Base-by-base conservation (phyloP, 2,888 invertebrate species). In the Pachydiplax longipennis region DNA sequence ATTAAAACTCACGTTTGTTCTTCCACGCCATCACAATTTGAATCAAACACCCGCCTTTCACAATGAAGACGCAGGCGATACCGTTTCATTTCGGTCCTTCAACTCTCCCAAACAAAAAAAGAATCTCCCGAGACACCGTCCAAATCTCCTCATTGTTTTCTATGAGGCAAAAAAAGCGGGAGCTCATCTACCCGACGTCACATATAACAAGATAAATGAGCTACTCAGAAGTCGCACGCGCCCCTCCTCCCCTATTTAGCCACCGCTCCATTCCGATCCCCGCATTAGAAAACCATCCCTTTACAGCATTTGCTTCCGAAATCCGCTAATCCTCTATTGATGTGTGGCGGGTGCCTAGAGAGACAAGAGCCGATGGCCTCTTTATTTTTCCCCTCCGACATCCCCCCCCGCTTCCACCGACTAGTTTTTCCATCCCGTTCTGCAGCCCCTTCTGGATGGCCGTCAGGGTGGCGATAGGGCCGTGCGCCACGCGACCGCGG, bases 281-380 rank as follows among this genome's bases (percentile, higher is more conserved):
- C 58, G 22, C 37, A 4, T 87, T 65, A 58, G 13, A 87, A 87
- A 87, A 22, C 61, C 87, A 37, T 37, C 87, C 61, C 22, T 31
- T 37, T 37, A 25, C 87, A 22, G 18, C 87, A 35, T 13, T 61
- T 25, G 58, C 87, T 61, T 35, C 61, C 40, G 87, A 87, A 87
- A 61, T 87, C 65, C 53, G 61, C 87, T 87, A 87, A 87, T 87
- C 87, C 87, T 37, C 87, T n/a, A 61, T 87, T 87, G 87, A 87
- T 87, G 65, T 87, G 87, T 61, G 87, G 87, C 87, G 87, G 87
- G 87, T 87, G 87, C 35, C 87, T 37, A 87, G 53, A 87, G 53
- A 87, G 87, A 83, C 83, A 83, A 83, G 83, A 83, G 83, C 18
- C 18, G 35, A 58, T 80, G 35, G 81, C 37, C 81, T 37, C 80